Conservation (phyloP, 2,113 vertebrate genomes). For the Chaetorhynchus papuensis region DNA sequence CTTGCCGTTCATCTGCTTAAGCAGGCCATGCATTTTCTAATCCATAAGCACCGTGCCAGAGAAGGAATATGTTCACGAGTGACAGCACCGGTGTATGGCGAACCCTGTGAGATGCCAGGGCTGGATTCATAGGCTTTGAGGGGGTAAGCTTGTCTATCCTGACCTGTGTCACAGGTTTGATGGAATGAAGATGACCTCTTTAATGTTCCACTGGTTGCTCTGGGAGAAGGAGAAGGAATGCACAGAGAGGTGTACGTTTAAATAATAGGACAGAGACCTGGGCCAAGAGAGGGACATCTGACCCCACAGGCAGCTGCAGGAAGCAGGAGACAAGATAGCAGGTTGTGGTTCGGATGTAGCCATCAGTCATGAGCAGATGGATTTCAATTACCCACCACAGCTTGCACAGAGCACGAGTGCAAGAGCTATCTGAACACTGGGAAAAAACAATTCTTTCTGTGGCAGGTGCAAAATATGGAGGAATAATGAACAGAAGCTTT, state of each 20-base stretch:
- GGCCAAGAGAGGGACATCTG: not conserved
- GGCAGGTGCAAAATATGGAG: not conserved
- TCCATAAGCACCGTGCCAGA: not conserved
- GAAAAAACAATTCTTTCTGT: not conserved
- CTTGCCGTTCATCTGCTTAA: not conserved
- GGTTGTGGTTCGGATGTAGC: not conserved
- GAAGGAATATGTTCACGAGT: not conserved
- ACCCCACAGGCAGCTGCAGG: not conserved
- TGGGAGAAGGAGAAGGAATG: not conserved
- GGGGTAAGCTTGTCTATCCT: not conserved
- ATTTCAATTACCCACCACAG: not conserved
- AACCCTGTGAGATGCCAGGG: not conserved
- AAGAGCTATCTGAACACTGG: not conserved
- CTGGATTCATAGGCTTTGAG: not conserved
- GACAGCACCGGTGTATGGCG: not conserved
- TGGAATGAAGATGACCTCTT: not conserved
- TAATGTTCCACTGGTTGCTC: not conserved
- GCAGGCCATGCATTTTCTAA: not conserved
- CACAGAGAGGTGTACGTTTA: not conserved
- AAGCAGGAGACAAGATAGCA: not conserved
- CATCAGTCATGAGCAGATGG: not conserved
- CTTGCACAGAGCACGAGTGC: not conserved
- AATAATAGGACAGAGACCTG: not conserved
- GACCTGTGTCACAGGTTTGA: accelerated
- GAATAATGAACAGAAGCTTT: not conserved